Conservation (phyloP, 2,888 invertebrate species). For the Phyllotreta striolata region DNA sequence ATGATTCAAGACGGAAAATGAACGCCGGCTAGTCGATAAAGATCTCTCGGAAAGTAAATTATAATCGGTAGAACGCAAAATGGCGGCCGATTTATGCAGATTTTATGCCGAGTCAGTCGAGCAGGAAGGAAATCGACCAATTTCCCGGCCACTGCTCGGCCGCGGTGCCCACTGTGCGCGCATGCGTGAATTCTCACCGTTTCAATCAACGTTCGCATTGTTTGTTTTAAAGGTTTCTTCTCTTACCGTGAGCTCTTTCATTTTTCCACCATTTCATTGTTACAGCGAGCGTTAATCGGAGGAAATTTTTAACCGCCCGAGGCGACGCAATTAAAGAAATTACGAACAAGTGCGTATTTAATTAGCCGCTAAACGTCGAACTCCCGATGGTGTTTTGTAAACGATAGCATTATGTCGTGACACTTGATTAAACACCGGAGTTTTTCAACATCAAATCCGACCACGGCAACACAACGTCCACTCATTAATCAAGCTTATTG, state of each 20-base stretch:
- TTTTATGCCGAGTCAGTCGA: conserved; percentile 42
- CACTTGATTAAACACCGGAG: conserved; percentile 21
- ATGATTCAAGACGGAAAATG: conserved; percentile 48
- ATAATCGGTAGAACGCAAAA: conserved; percentile 44
- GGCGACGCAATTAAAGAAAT: too few species aligned
- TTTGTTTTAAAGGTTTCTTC: conserved; percentile 17
- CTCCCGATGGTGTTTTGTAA: conserved; percentile 18
- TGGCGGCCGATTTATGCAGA: conserved; percentile 56
- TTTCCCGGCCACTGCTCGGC: conserved; percentile 56
- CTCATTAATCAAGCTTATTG: conserved; percentile 35
- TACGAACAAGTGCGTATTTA: too few species aligned
- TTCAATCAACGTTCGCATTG: conserved; percentile 41
- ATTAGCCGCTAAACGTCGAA: neutral
- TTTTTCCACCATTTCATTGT: conserved; percentile 1
- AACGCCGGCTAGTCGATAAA: conserved; percentile 29
- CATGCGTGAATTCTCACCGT: conserved; percentile 53
- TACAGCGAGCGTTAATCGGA: too few species aligned
- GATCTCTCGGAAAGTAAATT: conserved; percentile 32
- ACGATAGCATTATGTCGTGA: conserved; percentile 22
- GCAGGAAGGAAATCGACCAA: conserved; percentile 59
- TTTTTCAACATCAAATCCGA: conserved; percentile 19
- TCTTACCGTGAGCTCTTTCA: neutral
- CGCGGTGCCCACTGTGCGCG: conserved; percentile 51
- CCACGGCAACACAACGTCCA: conserved; percentile 20
- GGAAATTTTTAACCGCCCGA: too few species aligned